Evolutionary conservation across 2,797 vertebrate species (phyloP).

Genomic region (Crax fasciolata): DNA sequence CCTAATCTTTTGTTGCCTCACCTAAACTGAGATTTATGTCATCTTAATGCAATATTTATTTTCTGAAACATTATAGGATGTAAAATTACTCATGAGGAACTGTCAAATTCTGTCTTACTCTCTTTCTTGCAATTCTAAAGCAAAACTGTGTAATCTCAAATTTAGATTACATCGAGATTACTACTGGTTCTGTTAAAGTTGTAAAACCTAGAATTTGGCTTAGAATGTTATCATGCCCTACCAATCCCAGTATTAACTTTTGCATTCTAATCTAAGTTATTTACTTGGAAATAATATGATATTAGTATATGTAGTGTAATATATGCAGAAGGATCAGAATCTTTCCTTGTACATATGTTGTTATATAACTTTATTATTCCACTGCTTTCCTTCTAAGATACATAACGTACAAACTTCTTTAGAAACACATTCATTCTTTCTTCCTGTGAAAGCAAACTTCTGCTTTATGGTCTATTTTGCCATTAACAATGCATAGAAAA

Average conservation of each 20-base stretch:
- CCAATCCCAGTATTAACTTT: neutral
- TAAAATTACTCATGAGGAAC: neutral
- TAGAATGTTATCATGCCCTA: neutral
- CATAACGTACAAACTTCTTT: constrained; percentile 33
- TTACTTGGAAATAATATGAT: neutral
- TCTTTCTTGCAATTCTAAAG: neutral
- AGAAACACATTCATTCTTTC: constrained; percentile 8
- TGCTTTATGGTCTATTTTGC: constrained; percentile 20
- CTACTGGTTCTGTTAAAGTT: neutral
- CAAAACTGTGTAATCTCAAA: neutral
- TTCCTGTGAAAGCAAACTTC: constrained; percentile 8
- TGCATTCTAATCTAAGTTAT: neutral
- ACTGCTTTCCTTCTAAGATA: neutral
- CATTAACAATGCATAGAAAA: constrained; percentile 14
- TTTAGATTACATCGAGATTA: neutral
- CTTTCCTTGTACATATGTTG: neutral
- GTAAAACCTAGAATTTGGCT: neutral
- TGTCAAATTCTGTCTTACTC: neutral
- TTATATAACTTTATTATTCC: constrained; percentile 11
- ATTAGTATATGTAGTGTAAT: neutral
- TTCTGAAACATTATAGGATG: neutral
- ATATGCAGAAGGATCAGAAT: neutral
- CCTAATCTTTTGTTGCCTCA: neutral
- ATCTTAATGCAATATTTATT: neutral
- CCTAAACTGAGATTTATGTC: neutral